A percentile compares a stretch with the other conserved stretches of the same genome.
Evolutionary conservation across 2,888 invertebrate genomes (phyloP).

Genomic region (Bombylius discolor): DNA sequence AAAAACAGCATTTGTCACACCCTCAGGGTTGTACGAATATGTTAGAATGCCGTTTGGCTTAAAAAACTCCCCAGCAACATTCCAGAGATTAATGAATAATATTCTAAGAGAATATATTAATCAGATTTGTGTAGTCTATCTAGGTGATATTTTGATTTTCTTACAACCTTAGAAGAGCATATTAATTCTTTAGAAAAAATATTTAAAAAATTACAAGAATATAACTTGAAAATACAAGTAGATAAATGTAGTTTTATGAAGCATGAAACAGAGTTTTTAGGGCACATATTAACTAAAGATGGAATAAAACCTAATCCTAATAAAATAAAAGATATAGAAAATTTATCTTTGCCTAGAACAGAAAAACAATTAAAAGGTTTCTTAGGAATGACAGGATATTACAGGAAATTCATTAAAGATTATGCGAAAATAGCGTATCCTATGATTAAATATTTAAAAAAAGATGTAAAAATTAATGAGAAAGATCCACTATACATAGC

Average conservation of each 20-base stretch:
- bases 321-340: background rate
- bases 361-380: background rate
- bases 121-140: constrained; percentile 1
- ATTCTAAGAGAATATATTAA: constrained; percentile 1
- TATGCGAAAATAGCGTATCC: no score
- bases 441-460: no score
- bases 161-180: constrained; percentile 20
- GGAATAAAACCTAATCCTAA: background rate
- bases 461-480: background rate
- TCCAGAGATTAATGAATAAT: constrained; percentile 17
- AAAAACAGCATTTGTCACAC: no score
- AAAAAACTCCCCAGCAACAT: constrained; percentile 18
- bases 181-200: constrained; percentile 14
- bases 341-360: background rate
- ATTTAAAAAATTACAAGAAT: constrained; percentile 14
- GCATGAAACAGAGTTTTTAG: background rate
- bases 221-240: constrained; percentile 18
- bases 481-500: no score
- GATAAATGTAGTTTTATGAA: constrained; percentile 11
- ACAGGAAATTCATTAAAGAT: background rate
- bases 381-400: background rate
- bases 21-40: no score
- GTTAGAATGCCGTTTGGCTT: no score
- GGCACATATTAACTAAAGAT: background rate
- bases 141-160: constrained; percentile 21